Percentiles rank a stretch among this genome's conserved stretches.
These are phyloP conservation scores for Drosophila nebulosa DNA, from an alignment of 1,140 invertebrate genomes.

Conservation along the genomic window DNA sequence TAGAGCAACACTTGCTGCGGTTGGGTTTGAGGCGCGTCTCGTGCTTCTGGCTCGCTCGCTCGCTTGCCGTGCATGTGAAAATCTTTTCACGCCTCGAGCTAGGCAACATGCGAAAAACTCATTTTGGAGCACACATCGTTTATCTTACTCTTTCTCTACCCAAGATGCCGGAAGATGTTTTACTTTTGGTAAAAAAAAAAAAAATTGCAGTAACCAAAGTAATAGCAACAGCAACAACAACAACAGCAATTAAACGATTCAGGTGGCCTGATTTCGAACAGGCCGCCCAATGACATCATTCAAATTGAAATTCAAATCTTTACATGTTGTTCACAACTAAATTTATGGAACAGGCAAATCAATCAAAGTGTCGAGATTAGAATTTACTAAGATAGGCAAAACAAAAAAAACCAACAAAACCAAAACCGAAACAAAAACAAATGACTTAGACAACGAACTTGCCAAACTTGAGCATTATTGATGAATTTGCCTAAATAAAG, in stretches of 20 bases:
- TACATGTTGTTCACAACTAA: conserved; percentile 53
- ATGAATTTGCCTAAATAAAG: conserved; percentile 71
- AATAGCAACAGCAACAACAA: too few relatives aligned
- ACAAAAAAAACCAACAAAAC: too few relatives aligned
- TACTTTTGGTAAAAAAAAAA: conserved; percentile 3
- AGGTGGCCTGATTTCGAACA: conserved; percentile 66
- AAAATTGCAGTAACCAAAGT: too few relatives aligned
- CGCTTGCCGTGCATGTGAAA: conserved; percentile 73
- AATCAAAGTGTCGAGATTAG: conserved; percentile 58
- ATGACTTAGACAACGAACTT: conserved; percentile 56
- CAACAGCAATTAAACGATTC: conserved; percentile 62
- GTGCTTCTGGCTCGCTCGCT: conserved; percentile 21
- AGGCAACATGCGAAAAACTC: conserved; percentile 73
- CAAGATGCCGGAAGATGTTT: conserved; percentile 72
- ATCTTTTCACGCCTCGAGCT: conserved; percentile 73
- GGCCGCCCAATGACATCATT: conserved; percentile 56
- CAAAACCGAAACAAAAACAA: conserved; percentile 45
- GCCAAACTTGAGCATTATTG: conserved; percentile 56
- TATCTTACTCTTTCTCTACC: conserved; percentile 45
- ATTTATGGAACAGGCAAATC: conserved; percentile 47
- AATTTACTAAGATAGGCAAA: conserved; percentile 16
- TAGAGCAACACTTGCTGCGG: conserved; percentile 72
- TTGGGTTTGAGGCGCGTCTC: conserved; percentile 18
- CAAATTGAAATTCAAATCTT: conserved; percentile 58
- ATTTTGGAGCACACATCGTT: conserved; percentile 75